Evolutionary conservation across 2,113 vertebrate species (phyloP).

Genomic region (Rattus norvegicus): DNA sequence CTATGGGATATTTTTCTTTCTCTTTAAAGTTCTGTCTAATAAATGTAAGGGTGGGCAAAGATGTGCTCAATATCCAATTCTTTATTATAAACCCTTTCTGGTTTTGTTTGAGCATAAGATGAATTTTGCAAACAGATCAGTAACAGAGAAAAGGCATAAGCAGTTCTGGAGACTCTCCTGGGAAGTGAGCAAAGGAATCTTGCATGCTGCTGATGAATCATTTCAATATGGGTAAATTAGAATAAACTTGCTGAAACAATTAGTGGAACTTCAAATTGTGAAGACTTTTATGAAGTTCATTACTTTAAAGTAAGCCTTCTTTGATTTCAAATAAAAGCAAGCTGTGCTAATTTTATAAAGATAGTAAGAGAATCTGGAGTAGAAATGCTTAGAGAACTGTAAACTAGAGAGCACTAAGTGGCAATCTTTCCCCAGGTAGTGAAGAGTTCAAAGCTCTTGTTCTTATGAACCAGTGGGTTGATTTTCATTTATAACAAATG

Average conservation of each 20-base stretch:
- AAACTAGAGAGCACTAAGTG: neutral
- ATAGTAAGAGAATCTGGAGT: neutral
- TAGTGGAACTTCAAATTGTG: neutral
- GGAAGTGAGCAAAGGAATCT: neutral
- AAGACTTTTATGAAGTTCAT: neutral
- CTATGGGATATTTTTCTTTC: neutral
- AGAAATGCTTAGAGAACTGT: neutral
- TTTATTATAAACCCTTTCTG: neutral
- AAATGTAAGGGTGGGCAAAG: neutral
- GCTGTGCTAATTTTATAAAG: neutral
- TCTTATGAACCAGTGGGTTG: neutral
- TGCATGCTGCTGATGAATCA: neutral
- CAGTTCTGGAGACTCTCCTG: neutral
- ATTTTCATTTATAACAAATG: neutral
- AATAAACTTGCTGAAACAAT: neutral
- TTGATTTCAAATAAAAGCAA: neutral
- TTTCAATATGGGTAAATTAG: neutral
- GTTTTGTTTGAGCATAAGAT: neutral
- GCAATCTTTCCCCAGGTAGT: neutral
- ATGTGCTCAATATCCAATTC: neutral
- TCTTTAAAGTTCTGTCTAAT: neutral
- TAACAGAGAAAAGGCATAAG: neutral
- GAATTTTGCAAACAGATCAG: neutral
- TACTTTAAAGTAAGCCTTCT: neutral
- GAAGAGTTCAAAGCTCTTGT: neutral